Evolutionary conservation across 2,113 vertebrate genomes (phyloP), one percentile per base, ranked within the genome.

Genomic region (Cyanoderma ruficeps): DNA sequence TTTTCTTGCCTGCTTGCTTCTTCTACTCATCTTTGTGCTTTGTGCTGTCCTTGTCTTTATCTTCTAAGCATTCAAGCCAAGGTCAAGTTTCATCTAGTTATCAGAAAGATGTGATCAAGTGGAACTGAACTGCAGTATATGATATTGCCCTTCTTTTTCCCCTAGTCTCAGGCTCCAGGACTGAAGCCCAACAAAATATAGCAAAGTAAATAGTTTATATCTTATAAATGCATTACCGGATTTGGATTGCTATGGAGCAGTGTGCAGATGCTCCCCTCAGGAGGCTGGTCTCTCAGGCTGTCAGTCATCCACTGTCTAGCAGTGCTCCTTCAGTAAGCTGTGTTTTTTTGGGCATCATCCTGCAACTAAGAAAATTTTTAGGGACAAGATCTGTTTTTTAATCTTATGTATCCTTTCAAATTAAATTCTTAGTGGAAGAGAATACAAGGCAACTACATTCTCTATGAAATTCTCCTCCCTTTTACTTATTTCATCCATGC

Each of bases 71-170:
- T 49, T 6, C 41, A 76, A 91, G 49, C 64, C 49, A 85, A 92
- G 70, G 88, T 87, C 87, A 93, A 78, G 25, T 12, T 90, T 84
- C 25, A 71, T 69, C 46, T 59, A 71, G 33, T 90, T 94, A 83
- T 89, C 79, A 83, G 74, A 94, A 91, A 87, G 55, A 75, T 57
- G 57, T 80, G 71, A 83, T 72, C 57, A 88, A 84, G 37, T 89
- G 72, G 91, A 91, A 91, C 49, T 68, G 77, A 96, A 78, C 5
- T 82, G 33, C 21, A 81, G 25, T 47, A 31, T 85, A 83, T 71
- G 27, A 68, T 77, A 93, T 75, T 93, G 53, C 7, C 19, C 23
- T 96, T 78, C 27, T 89, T 93, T 88, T 83, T 8, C 14, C 15
- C 24, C 39, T 60, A 65, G 39, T 72, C 42, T 85, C 31, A 17